Evolutionary conservation across 1,140 invertebrate species (phyloP).

Genomic region (Hirudo medicinalis): DNA sequence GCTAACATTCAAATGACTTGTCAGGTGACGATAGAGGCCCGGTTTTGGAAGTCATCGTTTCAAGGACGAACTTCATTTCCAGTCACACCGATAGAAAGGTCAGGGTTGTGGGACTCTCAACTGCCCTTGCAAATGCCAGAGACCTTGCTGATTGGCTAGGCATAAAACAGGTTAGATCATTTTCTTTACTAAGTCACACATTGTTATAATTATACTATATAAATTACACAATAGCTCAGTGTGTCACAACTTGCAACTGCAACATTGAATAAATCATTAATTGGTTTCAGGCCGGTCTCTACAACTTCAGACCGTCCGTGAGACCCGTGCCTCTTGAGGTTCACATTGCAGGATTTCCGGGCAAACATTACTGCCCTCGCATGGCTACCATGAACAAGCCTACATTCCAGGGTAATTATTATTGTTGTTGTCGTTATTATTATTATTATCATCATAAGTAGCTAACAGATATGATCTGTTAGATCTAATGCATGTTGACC

Average conservation of each 20-base stretch:
- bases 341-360: constrained; percentile 79
- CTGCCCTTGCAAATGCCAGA: constrained; percentile 88
- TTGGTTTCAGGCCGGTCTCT: constrained; percentile 59
- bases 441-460: constrained; percentile 12
- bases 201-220: too few species aligned
- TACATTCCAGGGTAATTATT: constrained; percentile 62
- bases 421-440: constrained; percentile 1
- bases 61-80: constrained; percentile 74
- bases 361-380: constrained; percentile 94
- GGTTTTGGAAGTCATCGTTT: constrained; percentile 56
- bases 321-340: constrained; percentile 92
- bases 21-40: constrained; percentile 52
- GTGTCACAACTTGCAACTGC: too few species aligned
- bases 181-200: too few species aligned
- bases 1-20: background rate
- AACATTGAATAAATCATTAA: background rate
- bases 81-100: constrained; percentile 62
- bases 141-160: constrained; percentile 93
- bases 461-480: too few species aligned
- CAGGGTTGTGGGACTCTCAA: constrained; percentile 85
- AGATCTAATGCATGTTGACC: too few species aligned
- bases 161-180: constrained; percentile 50
- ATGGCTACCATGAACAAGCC: constrained; percentile 99
- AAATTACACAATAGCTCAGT: background rate
- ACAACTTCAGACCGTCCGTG: constrained; percentile 93